Conservation (phyloP, 1,140 invertebrate species). For the Eubasilissa regina region DNA sequence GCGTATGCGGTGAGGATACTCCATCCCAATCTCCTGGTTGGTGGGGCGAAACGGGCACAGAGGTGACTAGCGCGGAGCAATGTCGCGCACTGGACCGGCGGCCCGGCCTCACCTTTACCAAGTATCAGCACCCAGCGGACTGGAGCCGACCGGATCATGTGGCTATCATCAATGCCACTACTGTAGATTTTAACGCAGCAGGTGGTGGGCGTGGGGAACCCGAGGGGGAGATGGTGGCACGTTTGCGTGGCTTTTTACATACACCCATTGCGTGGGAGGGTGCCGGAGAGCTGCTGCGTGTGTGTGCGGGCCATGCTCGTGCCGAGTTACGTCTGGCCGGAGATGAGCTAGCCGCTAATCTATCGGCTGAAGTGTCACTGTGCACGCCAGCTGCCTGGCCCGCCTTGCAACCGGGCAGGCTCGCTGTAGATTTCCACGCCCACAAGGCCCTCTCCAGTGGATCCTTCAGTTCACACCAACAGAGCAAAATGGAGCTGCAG, state of each 20-base stretch:
- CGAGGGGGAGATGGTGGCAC: constrained; percentile 81
- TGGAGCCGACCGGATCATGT: constrained; percentile 89
- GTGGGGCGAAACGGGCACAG: constrained; percentile 90
- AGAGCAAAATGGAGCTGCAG: constrained; percentile 85
- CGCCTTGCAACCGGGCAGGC: constrained; percentile 69
- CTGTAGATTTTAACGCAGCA: constrained; percentile 82
- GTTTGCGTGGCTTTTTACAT: constrained; percentile 85
- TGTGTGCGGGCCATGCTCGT: constrained; percentile 82
- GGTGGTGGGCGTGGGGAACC: constrained; percentile 78
- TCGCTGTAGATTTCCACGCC: constrained; percentile 83
- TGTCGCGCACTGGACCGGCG: constrained; percentile 86
- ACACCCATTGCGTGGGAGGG: constrained; percentile 81
- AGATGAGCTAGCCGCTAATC: constrained; percentile 75
- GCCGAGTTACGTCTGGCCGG: constrained; percentile 73
- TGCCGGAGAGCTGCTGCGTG: constrained; percentile 78
- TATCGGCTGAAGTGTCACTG: constrained; percentile 78
- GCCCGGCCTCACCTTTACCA: constrained; percentile 90
- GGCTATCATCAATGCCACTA: constrained; percentile 87
- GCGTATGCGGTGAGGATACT: constrained; percentile 87
- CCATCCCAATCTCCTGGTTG: constrained; percentile 85
- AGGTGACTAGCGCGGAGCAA: constrained; percentile 82
- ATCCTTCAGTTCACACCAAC: constrained; percentile 74
- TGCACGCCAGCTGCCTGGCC: constrained; percentile 77
- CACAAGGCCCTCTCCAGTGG: constrained; percentile 72
- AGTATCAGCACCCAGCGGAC: constrained; percentile 90